Percentiles rank a stretch among this genome's conserved stretches.
phyloP scores from a whole-genome alignment of 37 sponge, comb jelly and placozoan genomes.

The Eunapius fragilis region DNA sequence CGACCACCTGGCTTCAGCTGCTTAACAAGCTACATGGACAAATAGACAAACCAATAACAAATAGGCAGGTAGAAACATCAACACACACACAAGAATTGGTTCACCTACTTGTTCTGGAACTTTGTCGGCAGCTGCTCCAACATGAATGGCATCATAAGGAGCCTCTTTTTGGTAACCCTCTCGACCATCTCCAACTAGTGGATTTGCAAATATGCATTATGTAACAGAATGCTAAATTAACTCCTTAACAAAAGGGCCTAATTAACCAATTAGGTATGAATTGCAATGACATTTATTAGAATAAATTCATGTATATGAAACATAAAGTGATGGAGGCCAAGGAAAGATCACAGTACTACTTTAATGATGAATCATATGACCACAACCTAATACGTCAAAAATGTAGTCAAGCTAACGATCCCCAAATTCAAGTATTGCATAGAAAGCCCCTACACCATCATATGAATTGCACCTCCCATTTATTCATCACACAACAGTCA shows the following conservation, averaged over 20 bases:
- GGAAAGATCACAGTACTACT: too few species aligned
- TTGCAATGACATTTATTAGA: too few species aligned
- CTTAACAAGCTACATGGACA: constrained; percentile 50
- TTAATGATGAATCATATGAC: too few species aligned
- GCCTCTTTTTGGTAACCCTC: constrained; percentile 78
- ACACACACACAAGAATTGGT: too few species aligned
- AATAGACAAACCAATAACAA: not conserved
- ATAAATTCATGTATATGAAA: too few species aligned
- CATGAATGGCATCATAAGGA: constrained; percentile 97
- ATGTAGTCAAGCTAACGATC: too few species aligned
- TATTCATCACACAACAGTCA: not conserved
- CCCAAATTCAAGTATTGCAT: too few species aligned
- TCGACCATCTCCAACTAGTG: constrained; percentile 86
- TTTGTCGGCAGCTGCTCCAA: constrained; percentile 93
- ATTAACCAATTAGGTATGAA: too few species aligned
- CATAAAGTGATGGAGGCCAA: too few species aligned
- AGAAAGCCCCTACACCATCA: too few species aligned
- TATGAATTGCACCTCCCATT: not conserved
- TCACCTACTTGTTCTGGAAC: constrained; percentile 64
- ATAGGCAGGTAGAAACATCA: not conserved
- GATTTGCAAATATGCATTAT: constrained; percentile 3
- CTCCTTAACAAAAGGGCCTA: too few species aligned
- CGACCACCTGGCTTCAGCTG: constrained; percentile 94
- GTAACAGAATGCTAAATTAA: not conserved
- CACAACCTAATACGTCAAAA: too few species aligned